A percentile compares a stretch with the other conserved stretches of the same genome.
phyloP scores from a whole-genome alignment of 2,888 invertebrate genomes.

The Himalopsyche kuldschensis region DNA sequence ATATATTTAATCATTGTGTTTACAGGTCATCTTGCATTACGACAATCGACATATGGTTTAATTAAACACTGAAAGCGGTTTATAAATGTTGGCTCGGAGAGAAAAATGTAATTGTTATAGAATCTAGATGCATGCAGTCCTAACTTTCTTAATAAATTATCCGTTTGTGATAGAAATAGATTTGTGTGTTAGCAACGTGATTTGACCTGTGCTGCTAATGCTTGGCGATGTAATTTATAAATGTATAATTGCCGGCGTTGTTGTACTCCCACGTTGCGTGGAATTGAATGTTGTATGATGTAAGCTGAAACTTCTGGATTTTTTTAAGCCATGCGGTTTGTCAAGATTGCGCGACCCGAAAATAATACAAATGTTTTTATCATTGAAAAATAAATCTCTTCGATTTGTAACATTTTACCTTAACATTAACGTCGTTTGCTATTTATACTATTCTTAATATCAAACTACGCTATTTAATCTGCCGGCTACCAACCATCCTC shows the following conservation, averaged over 20 bases:
- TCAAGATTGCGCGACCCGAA: not conserved
- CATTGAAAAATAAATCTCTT: no score
- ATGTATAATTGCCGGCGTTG: not conserved
- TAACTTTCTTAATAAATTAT: not conserved
- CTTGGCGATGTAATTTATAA: not conserved
- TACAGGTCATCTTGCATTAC: not conserved
- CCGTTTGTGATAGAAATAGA: not conserved
- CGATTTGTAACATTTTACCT: no score
- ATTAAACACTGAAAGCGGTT: not conserved
- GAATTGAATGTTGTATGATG: not conserved
- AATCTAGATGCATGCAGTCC: no score
- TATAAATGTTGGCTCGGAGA: not conserved
- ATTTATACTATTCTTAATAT: no score
- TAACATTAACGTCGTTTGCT: no score
- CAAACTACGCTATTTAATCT: no score
- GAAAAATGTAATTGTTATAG: no score
- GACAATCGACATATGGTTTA: not conserved
- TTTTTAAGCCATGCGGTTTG: not conserved
- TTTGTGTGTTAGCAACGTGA: not conserved
- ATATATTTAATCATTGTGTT: not conserved
- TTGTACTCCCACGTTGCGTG: not conserved
- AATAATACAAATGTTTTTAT: not conserved
- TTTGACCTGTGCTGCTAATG: not conserved
- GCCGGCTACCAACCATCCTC: no score
- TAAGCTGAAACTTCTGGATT: not conserved